Base-by-base conservation (phyloP, 2,113 vertebrate species). In the Neopipo cinnamomea region DNA sequence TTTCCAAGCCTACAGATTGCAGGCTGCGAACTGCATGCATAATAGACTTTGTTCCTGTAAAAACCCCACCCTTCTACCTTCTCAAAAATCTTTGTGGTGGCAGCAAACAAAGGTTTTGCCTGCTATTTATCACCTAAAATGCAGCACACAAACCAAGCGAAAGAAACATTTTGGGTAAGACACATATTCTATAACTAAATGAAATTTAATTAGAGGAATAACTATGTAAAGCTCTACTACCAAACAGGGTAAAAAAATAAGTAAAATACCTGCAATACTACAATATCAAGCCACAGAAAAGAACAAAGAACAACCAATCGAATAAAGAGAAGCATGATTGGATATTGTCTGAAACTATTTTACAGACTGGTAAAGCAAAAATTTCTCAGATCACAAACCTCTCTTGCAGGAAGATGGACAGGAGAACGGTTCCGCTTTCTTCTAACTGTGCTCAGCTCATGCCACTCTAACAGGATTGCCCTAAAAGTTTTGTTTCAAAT, bases 401-500 rank as follows among this genome's bases (percentile, higher is more conserved):
- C 82, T 77, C 71, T 61, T 58, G 50, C 30, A 89, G 88, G 21
- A 65, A 83, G 72, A 71, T 3, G 19, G 20, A 81, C 18, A 85
- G 78, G 25, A 83, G 65, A 84, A 65, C 9, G 61, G 47, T 8
- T 87, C 87, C 71, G 72, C 46, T 72, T 92, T 84, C 91, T 65
- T 89, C 80, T 87, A 79, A 87, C 42, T 3, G 0, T 18, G 8
- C 53, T 94, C 77, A 75, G 62, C 37, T 89, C n/a, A 42, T 41
- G 46, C 9, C 58, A 73, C 20, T 83, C 58, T 80, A 93, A 85
- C 9, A 20, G 20, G 63, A 85, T 86, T 88, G 53, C 46, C 46
- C 33, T 70, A 55, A 59, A 93, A 93, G 72, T 90, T 88, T 90
- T 76, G 78, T 90, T 95, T 88, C 65, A 94, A 94, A 70, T 70